Conservation (phyloP, 2,113 vertebrate species). For the Colius striatus region DNA sequence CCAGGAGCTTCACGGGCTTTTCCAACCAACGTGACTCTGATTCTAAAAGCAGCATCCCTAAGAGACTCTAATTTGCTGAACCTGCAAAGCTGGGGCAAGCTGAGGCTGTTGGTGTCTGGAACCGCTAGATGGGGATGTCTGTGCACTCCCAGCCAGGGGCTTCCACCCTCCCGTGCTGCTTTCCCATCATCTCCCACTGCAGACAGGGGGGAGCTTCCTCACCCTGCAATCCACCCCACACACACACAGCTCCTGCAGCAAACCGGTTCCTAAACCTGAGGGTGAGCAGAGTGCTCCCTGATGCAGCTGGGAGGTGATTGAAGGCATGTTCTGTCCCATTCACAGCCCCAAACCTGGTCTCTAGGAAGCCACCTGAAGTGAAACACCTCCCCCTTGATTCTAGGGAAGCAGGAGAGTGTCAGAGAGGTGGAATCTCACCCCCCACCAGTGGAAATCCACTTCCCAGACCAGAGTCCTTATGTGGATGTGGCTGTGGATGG, state of each 20-base stretch:
- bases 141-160: rapidly evolving
- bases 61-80: background rate
- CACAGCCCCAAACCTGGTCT: background rate
- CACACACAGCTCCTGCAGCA: background rate
- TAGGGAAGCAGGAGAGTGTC: background rate
- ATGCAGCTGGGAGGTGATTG: background rate
- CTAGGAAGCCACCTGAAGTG: background rate
- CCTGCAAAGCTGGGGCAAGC: rapidly evolving
- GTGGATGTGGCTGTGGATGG: background rate
- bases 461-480: background rate
- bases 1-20: no score
- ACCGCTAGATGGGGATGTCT: slow-evolving; percentile 41
- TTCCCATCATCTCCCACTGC: background rate
- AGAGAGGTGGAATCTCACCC: background rate
- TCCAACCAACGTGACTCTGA: no score
- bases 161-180: background rate
- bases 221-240: background rate
- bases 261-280: background rate
- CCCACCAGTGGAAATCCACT: background rate
- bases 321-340: background rate
- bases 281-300: background rate
- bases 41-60: no score
- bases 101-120: background rate
- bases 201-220: background rate
- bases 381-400: background rate